These are phyloP conservation scores for Synanceia verrucosa DNA, from an alignment of 2,797 vertebrate species.

Conservation along the genomic window DNA sequence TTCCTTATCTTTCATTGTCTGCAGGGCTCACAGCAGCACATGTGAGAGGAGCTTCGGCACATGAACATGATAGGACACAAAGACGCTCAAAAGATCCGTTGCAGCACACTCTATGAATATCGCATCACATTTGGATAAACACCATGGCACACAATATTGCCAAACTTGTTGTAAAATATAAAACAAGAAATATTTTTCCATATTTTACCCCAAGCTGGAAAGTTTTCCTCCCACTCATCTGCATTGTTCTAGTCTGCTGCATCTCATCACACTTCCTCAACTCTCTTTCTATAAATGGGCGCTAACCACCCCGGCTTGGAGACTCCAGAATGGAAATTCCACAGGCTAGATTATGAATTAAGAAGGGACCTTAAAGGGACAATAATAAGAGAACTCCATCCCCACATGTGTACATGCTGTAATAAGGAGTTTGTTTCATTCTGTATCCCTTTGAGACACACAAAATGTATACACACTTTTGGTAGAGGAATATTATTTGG, in stretches of 20 bases:
- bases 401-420: constrained; percentile 37
- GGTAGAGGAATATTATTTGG: background rate
- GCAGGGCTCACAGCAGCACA: constrained; percentile 7
- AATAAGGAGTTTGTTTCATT: constrained; percentile 48
- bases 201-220: constrained; percentile 20
- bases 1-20: constrained; percentile 24
- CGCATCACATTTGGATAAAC: background rate
- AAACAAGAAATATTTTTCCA: background rate
- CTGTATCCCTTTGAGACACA: constrained; percentile 38
- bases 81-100: background rate
- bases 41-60: constrained; percentile 11
- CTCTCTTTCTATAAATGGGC: constrained; percentile 44
- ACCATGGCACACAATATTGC: background rate
- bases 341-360: constrained; percentile 66
- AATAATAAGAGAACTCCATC: constrained; percentile 69
- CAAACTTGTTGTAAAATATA: constrained; percentile 7
- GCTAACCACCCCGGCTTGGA: constrained; percentile 37
- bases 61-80: background rate
- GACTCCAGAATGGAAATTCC: constrained; percentile 42
- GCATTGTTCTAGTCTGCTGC: constrained; percentile 23
- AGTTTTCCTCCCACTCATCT: constrained; percentile 7
- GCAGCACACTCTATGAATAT: background rate
- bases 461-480: constrained; percentile 21
- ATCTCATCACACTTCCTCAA: constrained; percentile 10
- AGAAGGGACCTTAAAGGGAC: constrained; percentile 56